Conservation (phyloP, 2,888 invertebrate genomes). For the Taenaris catops region DNA sequence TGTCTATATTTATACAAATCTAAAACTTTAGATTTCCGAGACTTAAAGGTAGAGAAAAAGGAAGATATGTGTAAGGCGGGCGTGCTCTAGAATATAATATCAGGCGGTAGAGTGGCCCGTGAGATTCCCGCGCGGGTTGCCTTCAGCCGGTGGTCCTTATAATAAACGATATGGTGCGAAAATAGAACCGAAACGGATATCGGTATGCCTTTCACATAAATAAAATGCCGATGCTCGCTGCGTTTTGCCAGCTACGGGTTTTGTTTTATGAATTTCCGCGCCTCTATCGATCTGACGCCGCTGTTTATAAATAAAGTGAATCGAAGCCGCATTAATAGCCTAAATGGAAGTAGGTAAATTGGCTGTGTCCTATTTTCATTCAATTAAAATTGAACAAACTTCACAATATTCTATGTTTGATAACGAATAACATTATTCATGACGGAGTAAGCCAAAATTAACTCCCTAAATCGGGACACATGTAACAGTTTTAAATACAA, state of each 20-base stretch:
- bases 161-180: slow-evolving; percentile 71
- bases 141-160: slow-evolving; percentile 48
- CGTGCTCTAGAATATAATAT: slow-evolving; percentile 80
- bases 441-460: too few relatives aligned
- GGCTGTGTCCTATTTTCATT: slow-evolving; percentile 25
- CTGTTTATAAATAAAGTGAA: slow-evolving; percentile 53
- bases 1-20: too few relatives aligned
- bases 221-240: slow-evolving; percentile 63
- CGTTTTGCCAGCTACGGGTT: slow-evolving; percentile 50
- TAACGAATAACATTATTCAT: too few relatives aligned
- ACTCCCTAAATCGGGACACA: too few relatives aligned
- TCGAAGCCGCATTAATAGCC: slow-evolving; percentile 29
- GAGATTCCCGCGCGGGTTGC: slow-evolving; percentile 43
- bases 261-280: slow-evolving; percentile 53
- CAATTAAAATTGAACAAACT: slow-evolving; percentile 22
- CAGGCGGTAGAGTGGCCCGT: slow-evolving; percentile 67
- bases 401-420: too few relatives aligned
- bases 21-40: too few relatives aligned
- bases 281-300: slow-evolving; percentile 51
- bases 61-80: slow-evolving; percentile 67
- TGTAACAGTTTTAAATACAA: too few relatives aligned
- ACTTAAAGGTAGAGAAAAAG: too few relatives aligned
- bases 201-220: slow-evolving; percentile 59
- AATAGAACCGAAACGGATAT: slow-evolving; percentile 67
- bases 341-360: slow-evolving; percentile 36